Base-by-base conservation (phyloP, 2,888 invertebrate genomes). In the Exephanes ischioxanthus region DNA sequence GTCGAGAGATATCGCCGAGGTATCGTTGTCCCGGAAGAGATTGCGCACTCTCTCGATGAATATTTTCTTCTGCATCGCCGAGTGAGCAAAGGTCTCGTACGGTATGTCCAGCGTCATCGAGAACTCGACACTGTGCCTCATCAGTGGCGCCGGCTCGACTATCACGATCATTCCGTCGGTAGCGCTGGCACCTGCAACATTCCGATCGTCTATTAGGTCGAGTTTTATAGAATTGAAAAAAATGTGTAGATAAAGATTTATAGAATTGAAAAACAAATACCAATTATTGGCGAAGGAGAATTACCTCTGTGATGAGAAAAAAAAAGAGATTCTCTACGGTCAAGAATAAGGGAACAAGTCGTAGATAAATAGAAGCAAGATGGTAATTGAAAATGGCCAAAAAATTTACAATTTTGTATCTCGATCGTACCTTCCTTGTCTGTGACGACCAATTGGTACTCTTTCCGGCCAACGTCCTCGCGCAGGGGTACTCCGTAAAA, bases 401-500 rank as follows among this genome's bases (percentile, higher is more conserved):
- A 41, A 55, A 19, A 73, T 45, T 16, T n/a, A 16, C 41, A 33
- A 71, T 45, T 63, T 41, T 41, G 7, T 73, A 41, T 37, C 37
- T 61, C 61, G 30, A 30, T 61, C 86, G 3, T 63, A 90, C 92
- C 91, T 81, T 91, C 90, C 85, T 90, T 93, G 80, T 94, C 94
- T 2, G 89, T 92, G n/a, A 91, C 93, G 33, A 97, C 96, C 91
- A 98, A 94, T 89, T 97, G 96, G 92, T 98, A 98, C 89, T 97
- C 97, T 86, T 96, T 96, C 16, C 96, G 95, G 45, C 97, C 97
- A 26, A 96, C 95, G 92, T 98, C 97, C 1, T 95, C 94, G 0
- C 96, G 95, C 85, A 96, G 94, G 1, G 98, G 98, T 76, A 99
- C 95, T 0, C 98, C 98, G 92, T 96, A 98, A 94, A 99, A 97